These are phyloP conservation scores for Eilema sororculum DNA, from an alignment of 2,888 invertebrate species.

Conservation along the genomic window DNA sequence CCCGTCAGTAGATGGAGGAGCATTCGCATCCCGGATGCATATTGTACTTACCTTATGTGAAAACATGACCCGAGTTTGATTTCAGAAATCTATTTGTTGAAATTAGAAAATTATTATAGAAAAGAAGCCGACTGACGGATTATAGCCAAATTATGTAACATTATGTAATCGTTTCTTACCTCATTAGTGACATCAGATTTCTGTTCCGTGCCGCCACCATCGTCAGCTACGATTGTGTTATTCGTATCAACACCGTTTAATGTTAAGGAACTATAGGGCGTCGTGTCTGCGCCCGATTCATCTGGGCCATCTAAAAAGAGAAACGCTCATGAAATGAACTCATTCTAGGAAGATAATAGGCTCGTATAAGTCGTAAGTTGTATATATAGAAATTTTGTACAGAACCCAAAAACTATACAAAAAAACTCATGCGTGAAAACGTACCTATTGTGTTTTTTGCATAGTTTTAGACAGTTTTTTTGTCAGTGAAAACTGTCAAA, in stretches of 20 bases:
- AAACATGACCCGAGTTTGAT: too few relatives aligned
- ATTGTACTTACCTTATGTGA: too few relatives aligned
- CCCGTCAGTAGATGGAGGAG: too few relatives aligned
- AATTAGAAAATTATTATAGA: neutral
- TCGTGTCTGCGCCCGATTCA: conserved; percentile 59
- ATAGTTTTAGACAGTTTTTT: too few relatives aligned
- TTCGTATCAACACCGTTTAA: conserved; percentile 73
- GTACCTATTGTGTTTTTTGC: too few relatives aligned
- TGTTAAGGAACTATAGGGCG: conserved; percentile 67
- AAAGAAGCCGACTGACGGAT: neutral
- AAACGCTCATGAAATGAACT: neutral
- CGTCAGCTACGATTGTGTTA: conserved; percentile 52
- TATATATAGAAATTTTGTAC: too few relatives aligned
- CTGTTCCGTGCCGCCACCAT: conserved; percentile 46
- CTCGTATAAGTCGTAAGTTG: too few relatives aligned
- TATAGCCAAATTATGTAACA: neutral
- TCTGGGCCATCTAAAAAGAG: conserved; percentile 54
- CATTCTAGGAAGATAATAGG: neutral
- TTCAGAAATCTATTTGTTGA: too few relatives aligned
- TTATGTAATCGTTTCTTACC: conserved; percentile 51
- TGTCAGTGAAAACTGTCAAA: too few relatives aligned
- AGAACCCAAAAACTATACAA: neutral
- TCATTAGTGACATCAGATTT: conserved; percentile 64
- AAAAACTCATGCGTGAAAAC: too few relatives aligned
- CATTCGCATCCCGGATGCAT: too few relatives aligned